Evolutionary conservation across 2,888 invertebrate species (phyloP), one percentile per base, ranked within the genome.

Genomic region (Xestia rhomboidea): DNA sequence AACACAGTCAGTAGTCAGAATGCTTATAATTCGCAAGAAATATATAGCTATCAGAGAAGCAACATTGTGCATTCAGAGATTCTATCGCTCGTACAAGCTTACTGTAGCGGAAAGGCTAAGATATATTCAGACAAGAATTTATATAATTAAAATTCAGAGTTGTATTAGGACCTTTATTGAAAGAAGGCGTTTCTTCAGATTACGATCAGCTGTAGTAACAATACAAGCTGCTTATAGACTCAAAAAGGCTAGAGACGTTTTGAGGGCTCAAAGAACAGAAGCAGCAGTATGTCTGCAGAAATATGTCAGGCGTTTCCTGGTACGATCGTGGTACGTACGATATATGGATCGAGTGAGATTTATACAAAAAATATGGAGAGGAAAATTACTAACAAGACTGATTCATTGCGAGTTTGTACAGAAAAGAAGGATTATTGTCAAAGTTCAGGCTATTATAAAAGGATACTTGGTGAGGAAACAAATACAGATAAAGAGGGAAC

Each of bases 391-490:
- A 24, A 96, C 95, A 86, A 93, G 95, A 83, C 82, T 92, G 79
- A 86, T 95, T 80, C 95, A 92, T 77, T 93, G 91, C 57, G 94
- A 93, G 49, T 96, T 90, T 87, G 79, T 93, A 76, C 93, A 94
- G 73, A 95, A 94, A 88, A 93, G 89, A 87, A 88, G 82, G 27
- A 66, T 91, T 44, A 88, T 96, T 24, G 89, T 93, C 4, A 93
- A 92, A 86, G 81, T 97, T 79, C 97, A 97, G 87, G 92, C 97
- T 18, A 81, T 91, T 49, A 92, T 96, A 64, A 95, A 97, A 88
- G 97, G 97, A 69, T 94, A 95, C 89, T 88, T 97, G 86, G 95
- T 97, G 54, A 93, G 97, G 67, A 93, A 95, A 91, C 89, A 96
- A 71, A 92, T 97, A 79, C 90, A 96, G 88, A 87, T 87, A n/a